A percentile compares a stretch with the other conserved stretches of the same genome.
These are phyloP conservation scores for Sphyrna mokarran DNA, from an alignment of 2,113 vertebrate genomes.

Conservation along the genomic window DNA sequence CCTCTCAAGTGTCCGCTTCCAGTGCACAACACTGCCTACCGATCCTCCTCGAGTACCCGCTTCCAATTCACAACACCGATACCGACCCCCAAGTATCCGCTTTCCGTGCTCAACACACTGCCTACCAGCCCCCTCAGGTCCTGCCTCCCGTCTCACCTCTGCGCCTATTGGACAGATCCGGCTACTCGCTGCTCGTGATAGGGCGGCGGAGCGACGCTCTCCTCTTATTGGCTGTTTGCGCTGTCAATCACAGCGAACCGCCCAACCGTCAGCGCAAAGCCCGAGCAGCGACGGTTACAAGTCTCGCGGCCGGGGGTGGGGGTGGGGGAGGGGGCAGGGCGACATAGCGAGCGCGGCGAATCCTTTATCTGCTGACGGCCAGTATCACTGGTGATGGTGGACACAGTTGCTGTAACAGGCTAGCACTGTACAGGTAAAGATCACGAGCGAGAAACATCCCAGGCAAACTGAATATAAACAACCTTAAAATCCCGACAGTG, in stretches of 20 bases:
- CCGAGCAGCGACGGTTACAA: not conserved
- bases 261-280: not conserved
- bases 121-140: not conserved
- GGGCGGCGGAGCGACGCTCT: too few relatives aligned
- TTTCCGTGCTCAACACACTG: too few relatives aligned
- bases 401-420: too few relatives aligned
- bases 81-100: too few relatives aligned
- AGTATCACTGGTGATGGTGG: not conserved
- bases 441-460: not conserved
- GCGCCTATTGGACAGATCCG: not conserved
- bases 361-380: not conserved
- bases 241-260: not conserved
- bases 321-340: not conserved
- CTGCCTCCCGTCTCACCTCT: not conserved
- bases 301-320: not conserved
- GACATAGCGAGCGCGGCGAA: too few relatives aligned
- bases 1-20: too few relatives aligned
- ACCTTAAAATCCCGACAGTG: too few relatives aligned
- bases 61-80: too few relatives aligned
- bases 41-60: too few relatives aligned
- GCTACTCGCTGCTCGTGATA: not conserved
- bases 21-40: too few relatives aligned
- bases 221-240: not conserved
- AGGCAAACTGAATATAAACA: not conserved
- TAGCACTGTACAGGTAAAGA: not conserved